Evolutionary conservation across 1,140 invertebrate species (phyloP).

Genomic region (Ditylenchus dipsaci): DNA sequence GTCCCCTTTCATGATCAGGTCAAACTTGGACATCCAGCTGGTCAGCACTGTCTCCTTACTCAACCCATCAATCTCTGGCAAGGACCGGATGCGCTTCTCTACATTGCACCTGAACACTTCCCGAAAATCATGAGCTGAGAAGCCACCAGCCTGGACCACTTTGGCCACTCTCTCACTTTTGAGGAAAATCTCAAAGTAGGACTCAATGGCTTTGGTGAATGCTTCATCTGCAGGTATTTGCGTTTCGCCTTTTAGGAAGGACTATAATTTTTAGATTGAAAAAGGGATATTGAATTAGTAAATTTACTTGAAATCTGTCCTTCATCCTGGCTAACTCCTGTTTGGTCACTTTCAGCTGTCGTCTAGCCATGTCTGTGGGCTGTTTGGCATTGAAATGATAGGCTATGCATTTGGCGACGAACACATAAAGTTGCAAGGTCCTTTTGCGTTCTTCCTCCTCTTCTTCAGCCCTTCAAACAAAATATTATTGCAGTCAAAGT

Average conservation of each 20-base stretch:
- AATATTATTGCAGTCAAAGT: slow-evolving; percentile 2
- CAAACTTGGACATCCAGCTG: slow-evolving; percentile 99
- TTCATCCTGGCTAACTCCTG: slow-evolving; percentile 91
- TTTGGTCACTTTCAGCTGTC: slow-evolving; percentile 87
- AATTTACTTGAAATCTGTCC: slow-evolving; percentile 73
- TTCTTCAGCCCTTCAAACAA: slow-evolving; percentile 64
- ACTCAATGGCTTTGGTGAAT: slow-evolving; percentile 95
- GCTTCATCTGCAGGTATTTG: slow-evolving; percentile 97
- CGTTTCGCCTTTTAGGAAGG: slow-evolving; percentile 74
- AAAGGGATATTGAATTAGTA: not conserved
- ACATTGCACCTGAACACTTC: slow-evolving; percentile 65
- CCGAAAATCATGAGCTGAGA: slow-evolving; percentile 93
- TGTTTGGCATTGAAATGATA: slow-evolving; percentile 99
- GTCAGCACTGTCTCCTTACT: slow-evolving; percentile 90
- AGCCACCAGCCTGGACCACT: slow-evolving; percentile 93
- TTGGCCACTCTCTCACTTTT: slow-evolving; percentile 88
- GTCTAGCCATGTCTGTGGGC: slow-evolving; percentile 88
- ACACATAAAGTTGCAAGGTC: slow-evolving; percentile 92
- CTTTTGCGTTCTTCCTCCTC: slow-evolving; percentile 87
- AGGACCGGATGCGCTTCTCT: slow-evolving; percentile 67
- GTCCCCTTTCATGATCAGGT: slow-evolving; percentile 89
- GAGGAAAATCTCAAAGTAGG: slow-evolving; percentile 92
- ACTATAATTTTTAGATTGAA: not conserved
- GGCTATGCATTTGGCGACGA: slow-evolving; percentile 85
- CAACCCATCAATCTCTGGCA: slow-evolving; percentile 96